Base-by-base conservation (phyloP, 1,140 invertebrate species). In the Pseudachorutes palmiensis region DNA sequence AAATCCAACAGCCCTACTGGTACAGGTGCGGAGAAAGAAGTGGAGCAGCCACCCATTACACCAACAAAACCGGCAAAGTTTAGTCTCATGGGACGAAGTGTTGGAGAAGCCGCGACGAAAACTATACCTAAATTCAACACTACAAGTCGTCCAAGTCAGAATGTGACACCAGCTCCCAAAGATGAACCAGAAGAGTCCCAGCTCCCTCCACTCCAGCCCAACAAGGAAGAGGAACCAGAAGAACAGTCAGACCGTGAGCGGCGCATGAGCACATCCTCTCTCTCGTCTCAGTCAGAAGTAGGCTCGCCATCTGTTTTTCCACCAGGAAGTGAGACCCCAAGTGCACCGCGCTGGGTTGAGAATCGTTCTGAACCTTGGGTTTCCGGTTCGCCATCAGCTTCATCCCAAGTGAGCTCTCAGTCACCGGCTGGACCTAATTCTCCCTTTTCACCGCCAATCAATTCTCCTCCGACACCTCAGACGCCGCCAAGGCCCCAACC, bases 371-470 rank as follows among this genome's bases (percentile, higher is more conserved):
- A 73, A 0, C 64, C 70, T n/a, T 70, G 72, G 66, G 64, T 30
- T 19, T 69, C 72, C 19, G 67, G 69, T n/a, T 71, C 72, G n/a
- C 72, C 69, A 1, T 70, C 72, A 1, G 67, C 69, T 5, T 69
- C 69, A 0, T 69, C 69, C 2, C 69, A 71, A 36, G 69, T 73
- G 1, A 71, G 72, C 55, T 73, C 72, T 22, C 72, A 73, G 29
- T 67, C 64, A 31, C 72, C 72, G 2, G 72, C 72, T 14, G 72
- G 72, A 24, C 69, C 72, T 1, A 71, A 71, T 59, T 73, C 72
- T 2, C 72, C 72, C 0, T 73, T 73, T 36, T 73, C 72, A 0
- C 72, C 72, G 1, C 58, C 69, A 0, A 65, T 67, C 28, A 61
- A 64, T 14, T 66, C 70, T 2, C 68, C 72, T 0, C 65, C 31